Evolutionary conservation across 1,140 invertebrate genomes (phyloP).

Genomic region (Ericerus pela): DNA sequence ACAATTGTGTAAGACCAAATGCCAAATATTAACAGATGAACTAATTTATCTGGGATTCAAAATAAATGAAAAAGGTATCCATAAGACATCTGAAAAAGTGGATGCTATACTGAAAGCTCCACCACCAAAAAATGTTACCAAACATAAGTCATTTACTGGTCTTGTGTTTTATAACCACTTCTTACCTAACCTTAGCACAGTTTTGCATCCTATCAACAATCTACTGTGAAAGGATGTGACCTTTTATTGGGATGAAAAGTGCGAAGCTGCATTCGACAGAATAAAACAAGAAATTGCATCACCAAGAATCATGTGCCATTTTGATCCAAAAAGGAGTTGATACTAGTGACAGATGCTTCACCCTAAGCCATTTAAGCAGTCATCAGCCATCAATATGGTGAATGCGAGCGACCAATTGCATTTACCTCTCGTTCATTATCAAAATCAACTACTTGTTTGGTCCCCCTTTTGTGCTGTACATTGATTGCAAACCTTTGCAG

Average conservation of each 20-base stretch:
- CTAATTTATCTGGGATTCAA: slow-evolving; percentile 15
- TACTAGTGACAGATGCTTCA: slow-evolving; percentile 27
- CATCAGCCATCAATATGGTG: slow-evolving; percentile 25
- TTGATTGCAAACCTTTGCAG: slow-evolving; percentile 36
- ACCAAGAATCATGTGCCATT: slow-evolving; percentile 23
- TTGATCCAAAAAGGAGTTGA: slow-evolving; percentile 23
- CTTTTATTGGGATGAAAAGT: slow-evolving; percentile 18
- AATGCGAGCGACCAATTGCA: slow-evolving; percentile 26
- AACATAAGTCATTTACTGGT: slow-evolving; percentile 19
- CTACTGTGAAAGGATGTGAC: slow-evolving; percentile 17
- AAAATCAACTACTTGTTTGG: slow-evolving; percentile 33
- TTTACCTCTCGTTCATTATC: slow-evolving; percentile 30
- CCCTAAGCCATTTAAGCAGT: slow-evolving; percentile 28
- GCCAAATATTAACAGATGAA: slow-evolving; percentile 13
- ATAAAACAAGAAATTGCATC: slow-evolving; percentile 18
- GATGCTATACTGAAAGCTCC: slow-evolving; percentile 27
- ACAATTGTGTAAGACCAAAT: slow-evolving; percentile 13
- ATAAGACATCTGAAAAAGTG: slow-evolving; percentile 24
- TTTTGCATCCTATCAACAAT: slow-evolving; percentile 16
- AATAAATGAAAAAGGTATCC: slow-evolving; percentile 13
- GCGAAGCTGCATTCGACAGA: slow-evolving; percentile 17
- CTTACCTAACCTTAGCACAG: slow-evolving; percentile 15
- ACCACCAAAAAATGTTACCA: slow-evolving; percentile 25
- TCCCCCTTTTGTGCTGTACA: slow-evolving; percentile 29
- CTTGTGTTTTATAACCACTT: slow-evolving; percentile 21